Conservation (phyloP, 1,140 invertebrate genomes). For the Drosophila novamexicana region DNA sequence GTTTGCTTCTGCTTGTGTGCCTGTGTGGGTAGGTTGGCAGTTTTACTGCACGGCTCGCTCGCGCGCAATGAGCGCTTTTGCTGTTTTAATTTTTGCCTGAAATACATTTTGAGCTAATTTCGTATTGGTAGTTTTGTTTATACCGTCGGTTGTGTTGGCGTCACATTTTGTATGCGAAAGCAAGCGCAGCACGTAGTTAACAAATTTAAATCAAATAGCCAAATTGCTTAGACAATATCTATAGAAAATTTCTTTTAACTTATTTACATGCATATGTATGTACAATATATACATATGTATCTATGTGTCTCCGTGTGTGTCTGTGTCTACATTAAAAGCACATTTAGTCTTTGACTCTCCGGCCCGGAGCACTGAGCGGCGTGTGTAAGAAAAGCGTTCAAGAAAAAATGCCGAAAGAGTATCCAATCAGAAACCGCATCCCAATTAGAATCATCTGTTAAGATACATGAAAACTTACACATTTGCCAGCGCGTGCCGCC, state of each 20-base stretch:
- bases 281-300: background rate
- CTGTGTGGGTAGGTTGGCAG: conserved; percentile 48
- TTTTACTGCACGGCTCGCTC: conserved; percentile 42
- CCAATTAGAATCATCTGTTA: conserved; percentile 27
- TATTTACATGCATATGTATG: background rate
- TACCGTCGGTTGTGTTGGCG: conserved; percentile 71
- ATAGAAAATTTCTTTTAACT: conserved; percentile 22
- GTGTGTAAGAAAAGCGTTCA: conserved; percentile 35
- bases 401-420: conserved; percentile 12
- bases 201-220: conserved; percentile 45
- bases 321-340: conserved; percentile 19
- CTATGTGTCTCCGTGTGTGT: background rate
- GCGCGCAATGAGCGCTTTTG: conserved; percentile 64
- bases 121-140: conserved; percentile 73
- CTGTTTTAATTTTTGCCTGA: conserved; percentile 74
- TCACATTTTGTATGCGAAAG: conserved; percentile 72
- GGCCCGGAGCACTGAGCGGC: conserved; percentile 13
- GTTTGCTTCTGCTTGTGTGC: conserved; percentile 1
- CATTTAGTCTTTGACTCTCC: conserved; percentile 27
- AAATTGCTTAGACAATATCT: conserved; percentile 25
- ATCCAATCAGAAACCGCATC: conserved; percentile 11
- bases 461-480: conserved; percentile 11
- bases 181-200: conserved; percentile 64
- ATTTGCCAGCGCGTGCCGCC: conserved; percentile 25
- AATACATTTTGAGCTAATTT: conserved; percentile 75